These are phyloP conservation scores for Erebia ligea DNA, from an alignment of 2,888 invertebrate species.

Conservation along the genomic window DNA sequence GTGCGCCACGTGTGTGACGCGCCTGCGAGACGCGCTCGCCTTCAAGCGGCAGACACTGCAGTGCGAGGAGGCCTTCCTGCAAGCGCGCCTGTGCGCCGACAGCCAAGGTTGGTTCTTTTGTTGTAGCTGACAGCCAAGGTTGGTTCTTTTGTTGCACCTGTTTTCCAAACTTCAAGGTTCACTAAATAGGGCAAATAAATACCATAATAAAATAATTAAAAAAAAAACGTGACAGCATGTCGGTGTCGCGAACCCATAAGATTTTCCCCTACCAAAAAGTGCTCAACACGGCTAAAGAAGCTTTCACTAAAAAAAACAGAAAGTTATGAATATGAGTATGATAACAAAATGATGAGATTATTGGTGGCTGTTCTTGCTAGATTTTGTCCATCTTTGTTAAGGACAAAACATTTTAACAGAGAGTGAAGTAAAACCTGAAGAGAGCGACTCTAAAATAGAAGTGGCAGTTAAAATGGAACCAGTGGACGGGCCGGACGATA, in stretches of 20 bases:
- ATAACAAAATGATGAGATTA: too few species aligned
- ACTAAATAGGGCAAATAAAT: too few species aligned
- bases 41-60: conserved; percentile 67
- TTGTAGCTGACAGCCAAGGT: conserved; percentile 46
- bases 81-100: conserved; percentile 52
- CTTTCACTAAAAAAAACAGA: too few species aligned
- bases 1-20: conserved; percentile 67
- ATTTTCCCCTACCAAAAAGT: too few species aligned
- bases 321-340: neutral
- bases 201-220: too few species aligned
- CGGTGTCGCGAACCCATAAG: too few species aligned
- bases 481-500: conserved; percentile 15
- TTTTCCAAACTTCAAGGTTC: too few species aligned
- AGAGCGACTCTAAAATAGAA: conserved; percentile 42
- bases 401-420: neutral
- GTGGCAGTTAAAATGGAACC: conserved; percentile 57
- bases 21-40: conserved; percentile 61
- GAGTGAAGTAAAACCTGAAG: neutral
- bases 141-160: conserved; percentile 44
- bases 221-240: too few species aligned
- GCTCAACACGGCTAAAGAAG: too few species aligned
- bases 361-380: too few species aligned
- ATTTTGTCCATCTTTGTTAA: too few species aligned
- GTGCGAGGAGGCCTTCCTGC: conserved; percentile 68
- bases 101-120: conserved; percentile 24